Base-by-base conservation (phyloP, 2,797 vertebrate genomes). In the Diplodus puntazzo region DNA sequence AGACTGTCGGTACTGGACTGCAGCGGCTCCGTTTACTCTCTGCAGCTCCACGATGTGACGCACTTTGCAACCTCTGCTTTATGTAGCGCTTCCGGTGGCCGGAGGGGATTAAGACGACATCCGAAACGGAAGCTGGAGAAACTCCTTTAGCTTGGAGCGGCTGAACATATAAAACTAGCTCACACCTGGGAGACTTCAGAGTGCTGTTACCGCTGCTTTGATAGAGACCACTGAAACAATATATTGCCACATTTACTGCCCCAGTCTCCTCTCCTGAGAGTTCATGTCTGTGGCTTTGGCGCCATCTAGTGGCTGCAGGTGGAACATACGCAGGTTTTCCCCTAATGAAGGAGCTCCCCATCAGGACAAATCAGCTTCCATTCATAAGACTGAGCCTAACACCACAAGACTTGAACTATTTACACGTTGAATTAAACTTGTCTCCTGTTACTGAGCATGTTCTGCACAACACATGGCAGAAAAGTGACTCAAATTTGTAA, bases 11-110 rank as follows among this genome's bases (percentile, higher is more conserved):
- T 18, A 66, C 11, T 4, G 73, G 23, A 50, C 66, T 55, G 81
- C 64, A 64, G 45, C 45, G 66, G 12, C 39, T 84, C n/a, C 23
- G 79, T 57, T 39, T n/a, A 53, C 69, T 74, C 73, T 79, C 73
- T 0, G 69, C 82, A 39, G 39, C 77, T 91, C 80, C 62, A 65
- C 68, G 59, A 25, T 87, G 88, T 94, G 92, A 94, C 92, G 90
- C 91, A 94, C 84, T 92, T 91, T 89, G 69, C 86, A 83, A 73
- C 84, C 90, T 85, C 86, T 77, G 88, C 77, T 89, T 85, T 86
- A 90, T 83, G 69, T 23, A 64, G 69, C 79, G 69, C 89, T 94
- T 94, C 90, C 90, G 90, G 91, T 91, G 73, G 80, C 80, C 23
- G 86, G 66, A 77, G 76, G 45, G 72, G 82, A 88, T 88, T 86